Evolutionary conservation across 2,888 invertebrate species (phyloP).

Genomic region (Cancer borealis): DNA sequence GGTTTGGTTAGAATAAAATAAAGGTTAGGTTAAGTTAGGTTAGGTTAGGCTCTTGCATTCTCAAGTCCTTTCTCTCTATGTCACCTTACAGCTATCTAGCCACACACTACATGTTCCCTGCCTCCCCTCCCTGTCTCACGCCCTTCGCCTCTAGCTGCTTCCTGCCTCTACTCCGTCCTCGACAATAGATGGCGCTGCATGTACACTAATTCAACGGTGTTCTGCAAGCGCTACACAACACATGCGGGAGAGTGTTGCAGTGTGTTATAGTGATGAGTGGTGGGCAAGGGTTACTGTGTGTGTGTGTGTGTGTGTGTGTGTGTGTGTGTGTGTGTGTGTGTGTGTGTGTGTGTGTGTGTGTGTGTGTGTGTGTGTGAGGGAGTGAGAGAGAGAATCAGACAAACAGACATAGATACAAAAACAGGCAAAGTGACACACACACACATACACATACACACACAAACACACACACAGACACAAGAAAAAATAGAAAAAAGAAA

Average conservation of each 20-base stretch:
- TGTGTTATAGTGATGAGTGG: neutral
- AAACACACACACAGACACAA: neutral
- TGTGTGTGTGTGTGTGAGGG: conserved; percentile 5
- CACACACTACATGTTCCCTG: too few species aligned
- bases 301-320: neutral
- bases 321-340: too few species aligned
- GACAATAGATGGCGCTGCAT: neutral
- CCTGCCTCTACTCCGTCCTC: neutral
- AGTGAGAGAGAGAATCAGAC: neutral
- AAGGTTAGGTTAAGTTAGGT: too few species aligned
- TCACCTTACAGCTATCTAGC: too few species aligned
- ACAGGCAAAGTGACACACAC: neutral
- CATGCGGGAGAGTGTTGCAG: neutral
- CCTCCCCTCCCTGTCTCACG: neutral
- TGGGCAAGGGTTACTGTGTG: conserved; percentile 16
- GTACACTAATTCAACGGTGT: neutral
- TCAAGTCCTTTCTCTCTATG: too few species aligned
- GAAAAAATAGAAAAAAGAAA: neutral
- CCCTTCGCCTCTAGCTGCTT: neutral
- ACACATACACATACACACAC: neutral
- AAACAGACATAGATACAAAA: too few species aligned
- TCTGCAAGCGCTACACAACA: conserved; percentile 1
- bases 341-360: too few species aligned
- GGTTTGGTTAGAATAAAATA: too few species aligned
- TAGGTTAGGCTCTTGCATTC: too few species aligned